Evolutionary conservation across 2,888 invertebrate genomes (phyloP).

Genomic region (Seladonia tumulorum): DNA sequence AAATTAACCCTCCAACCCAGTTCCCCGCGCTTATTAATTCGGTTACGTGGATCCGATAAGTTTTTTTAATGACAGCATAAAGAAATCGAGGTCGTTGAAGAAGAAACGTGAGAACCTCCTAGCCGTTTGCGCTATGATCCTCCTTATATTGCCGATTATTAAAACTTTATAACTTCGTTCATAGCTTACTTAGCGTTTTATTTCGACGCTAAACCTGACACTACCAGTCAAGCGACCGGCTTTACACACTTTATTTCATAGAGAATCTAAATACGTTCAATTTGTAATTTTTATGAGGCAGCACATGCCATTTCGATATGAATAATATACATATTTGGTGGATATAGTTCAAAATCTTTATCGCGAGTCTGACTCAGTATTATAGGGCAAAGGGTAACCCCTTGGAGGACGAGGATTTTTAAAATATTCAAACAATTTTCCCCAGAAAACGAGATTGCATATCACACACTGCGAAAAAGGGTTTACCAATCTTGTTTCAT

Average conservation of each 20-base stretch:
- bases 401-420: background rate
- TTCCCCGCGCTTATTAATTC: conserved; percentile 20
- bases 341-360: background rate
- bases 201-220: no score
- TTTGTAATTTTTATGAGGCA: background rate
- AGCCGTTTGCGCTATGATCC: background rate
- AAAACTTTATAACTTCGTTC: background rate
- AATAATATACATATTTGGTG: background rate
- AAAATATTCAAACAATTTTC: background rate
- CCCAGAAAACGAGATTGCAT: background rate
- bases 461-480: background rate
- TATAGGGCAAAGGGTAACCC: background rate
- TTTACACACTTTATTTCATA: background rate
- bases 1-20: conserved; percentile 3
- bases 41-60: conserved; percentile 28
- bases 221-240: no score
- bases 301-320: background rate
- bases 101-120: conserved; percentile 21
- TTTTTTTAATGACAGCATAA: conserved; percentile 11
- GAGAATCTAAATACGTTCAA: background rate
- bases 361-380: background rate
- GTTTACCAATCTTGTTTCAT: background rate
- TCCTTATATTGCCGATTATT: background rate
- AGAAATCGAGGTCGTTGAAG: conserved; percentile 40
- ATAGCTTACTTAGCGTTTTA: background rate